A percentile compares a stretch with the other conserved stretches of the same genome.
phyloP scores from a whole-genome alignment of 1,140 invertebrate genomes.

The Bombus polaris region DNA sequence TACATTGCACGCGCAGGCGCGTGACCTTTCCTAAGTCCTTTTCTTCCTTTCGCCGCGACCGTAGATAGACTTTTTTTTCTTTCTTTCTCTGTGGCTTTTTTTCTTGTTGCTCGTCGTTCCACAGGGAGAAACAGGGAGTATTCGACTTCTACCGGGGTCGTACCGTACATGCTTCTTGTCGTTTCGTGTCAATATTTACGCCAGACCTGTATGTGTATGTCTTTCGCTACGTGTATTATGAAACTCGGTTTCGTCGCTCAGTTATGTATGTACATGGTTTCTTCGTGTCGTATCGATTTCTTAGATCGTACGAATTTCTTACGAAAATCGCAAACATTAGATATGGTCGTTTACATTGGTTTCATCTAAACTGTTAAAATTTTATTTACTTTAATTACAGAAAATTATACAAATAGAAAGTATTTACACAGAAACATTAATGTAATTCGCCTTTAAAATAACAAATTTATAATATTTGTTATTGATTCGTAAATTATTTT shows the following conservation, averaged over 20 bases:
- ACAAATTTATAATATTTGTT: background rate
- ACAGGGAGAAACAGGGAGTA: background rate
- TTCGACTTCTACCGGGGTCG: background rate
- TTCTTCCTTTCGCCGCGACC: conserved; percentile 38
- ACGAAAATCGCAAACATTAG: background rate
- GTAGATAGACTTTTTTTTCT: background rate
- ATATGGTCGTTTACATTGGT: background rate
- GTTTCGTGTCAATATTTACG: conserved; percentile 20
- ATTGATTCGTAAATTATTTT: conserved; percentile 8
- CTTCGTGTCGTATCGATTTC: no score
- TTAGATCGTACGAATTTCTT: background rate
- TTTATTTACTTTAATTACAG: no score
- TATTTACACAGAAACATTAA: no score
- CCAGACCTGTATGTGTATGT: background rate
- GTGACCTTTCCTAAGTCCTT: conserved; percentile 55
- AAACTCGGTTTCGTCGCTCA: background rate
- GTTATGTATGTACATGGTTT: background rate
- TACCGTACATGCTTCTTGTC: background rate
- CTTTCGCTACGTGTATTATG: background rate
- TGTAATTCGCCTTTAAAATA: no score
- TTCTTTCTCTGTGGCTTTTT: background rate
- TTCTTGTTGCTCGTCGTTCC: background rate
- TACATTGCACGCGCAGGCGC: conserved; percentile 41
- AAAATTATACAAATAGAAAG: no score
- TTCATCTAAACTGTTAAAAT: background rate